phyloP scores from a whole-genome alignment of 2,888 invertebrate genomes.

The Eristalinus sepulchralis region DNA sequence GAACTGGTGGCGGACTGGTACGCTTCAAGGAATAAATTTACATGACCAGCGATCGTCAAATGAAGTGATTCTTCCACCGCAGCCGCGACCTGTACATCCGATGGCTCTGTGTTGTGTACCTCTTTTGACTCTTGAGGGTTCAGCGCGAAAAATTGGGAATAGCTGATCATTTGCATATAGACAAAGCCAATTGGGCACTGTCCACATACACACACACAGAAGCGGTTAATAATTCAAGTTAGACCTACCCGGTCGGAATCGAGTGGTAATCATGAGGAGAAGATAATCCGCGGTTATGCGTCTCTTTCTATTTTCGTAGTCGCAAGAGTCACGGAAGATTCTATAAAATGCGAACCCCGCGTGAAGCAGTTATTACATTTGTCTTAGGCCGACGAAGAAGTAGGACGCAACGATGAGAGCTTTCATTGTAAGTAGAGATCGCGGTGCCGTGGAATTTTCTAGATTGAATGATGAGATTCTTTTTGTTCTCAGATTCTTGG shows the following conservation, averaged over 20 bases:
- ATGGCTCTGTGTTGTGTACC: too few species aligned
- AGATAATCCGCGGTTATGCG: neutral
- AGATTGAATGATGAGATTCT: neutral
- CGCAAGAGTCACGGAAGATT: neutral
- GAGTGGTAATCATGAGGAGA: neutral
- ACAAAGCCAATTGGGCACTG: neutral
- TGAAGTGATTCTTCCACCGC: neutral
- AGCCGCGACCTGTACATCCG: neutral
- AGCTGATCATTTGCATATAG: neutral
- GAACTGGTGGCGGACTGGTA: neutral
- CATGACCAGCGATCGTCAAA: neutral
- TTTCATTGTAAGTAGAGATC: conserved; percentile 5
- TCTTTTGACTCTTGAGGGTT: neutral
- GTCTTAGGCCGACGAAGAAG: neutral
- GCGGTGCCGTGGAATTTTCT: neutral
- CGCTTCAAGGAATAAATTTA: neutral
- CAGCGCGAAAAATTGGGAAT: neutral
- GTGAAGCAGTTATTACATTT: neutral
- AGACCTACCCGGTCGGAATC: neutral
- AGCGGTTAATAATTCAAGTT: neutral
- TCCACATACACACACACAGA: neutral
- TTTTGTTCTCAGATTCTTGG: conserved; percentile 1
- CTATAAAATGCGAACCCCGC: neutral
- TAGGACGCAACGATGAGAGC: conserved; percentile 15
- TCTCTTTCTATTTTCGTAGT: neutral